Base-by-base conservation (phyloP, 1,140 invertebrate genomes). In the Eupeodes corollae region DNA sequence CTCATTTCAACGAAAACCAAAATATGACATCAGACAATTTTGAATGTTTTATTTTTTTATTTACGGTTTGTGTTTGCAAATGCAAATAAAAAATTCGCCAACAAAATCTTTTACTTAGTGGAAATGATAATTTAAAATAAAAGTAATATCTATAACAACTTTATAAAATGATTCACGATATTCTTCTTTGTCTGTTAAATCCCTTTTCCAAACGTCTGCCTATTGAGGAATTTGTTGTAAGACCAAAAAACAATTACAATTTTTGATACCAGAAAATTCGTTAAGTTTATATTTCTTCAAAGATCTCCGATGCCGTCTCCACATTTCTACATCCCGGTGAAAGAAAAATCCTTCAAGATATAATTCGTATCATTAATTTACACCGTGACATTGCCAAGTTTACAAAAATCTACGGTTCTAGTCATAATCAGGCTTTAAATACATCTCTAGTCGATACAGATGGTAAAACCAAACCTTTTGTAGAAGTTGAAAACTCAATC, bases 261-360 rank as follows among this genome's bases (percentile, higher is more conserved):
- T 21, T 18, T 33, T 46, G 19, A 2, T n/a, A 9, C 13, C 2
- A 33, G 19, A 18, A 45, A 12, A 30, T n/a, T 44, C 14, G 9
- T 6, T 35, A 35, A 14, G 19, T 38, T 18, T 44, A 26, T 49
- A 10, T 26, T n/a, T 19, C 6, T 35, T 21, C 14, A 3, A 30
- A 49, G 32, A 26, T 47, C 11, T 46, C 38, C 3, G 51, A 58
- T 11, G 52, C 42, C 2, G 47, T 59, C 1, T 50, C 56, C 1
- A 26, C 51, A 13, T 68, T 63, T 44, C 34, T 64, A 14, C 64
- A 68, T 59, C 65, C 62, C 42, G 58, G 61, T 32, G 65, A 68
- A 48, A 48, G 44, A n/a, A 42, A 55, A 10, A 55, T 63, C 14
- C 54, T 64, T 18, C 30, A 46, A n/a, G 56, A 59, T 8, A 67